Percentiles rank a stretch among this genome's conserved stretches.
Conservation (phyloP, 2,888 invertebrate species). For the Aproaerema taeniolella region DNA sequence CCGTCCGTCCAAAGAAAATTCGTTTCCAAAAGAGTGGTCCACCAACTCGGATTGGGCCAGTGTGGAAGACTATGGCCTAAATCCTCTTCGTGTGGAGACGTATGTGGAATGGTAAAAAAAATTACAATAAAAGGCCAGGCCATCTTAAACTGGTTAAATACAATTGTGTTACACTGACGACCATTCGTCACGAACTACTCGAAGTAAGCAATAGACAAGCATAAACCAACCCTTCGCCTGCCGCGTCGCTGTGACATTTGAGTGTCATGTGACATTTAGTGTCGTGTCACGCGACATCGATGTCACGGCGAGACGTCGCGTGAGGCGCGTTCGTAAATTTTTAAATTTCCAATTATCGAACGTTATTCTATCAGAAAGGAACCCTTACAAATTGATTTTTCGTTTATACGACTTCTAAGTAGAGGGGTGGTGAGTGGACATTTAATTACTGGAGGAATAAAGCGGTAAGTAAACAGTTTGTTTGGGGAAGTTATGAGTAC, state of each 20-base stretch:
- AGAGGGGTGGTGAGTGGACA: conserved; percentile 10
- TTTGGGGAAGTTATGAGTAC: too few relatives aligned
- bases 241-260: conserved; percentile 34
- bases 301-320: conserved; percentile 46
- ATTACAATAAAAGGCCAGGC: too few relatives aligned
- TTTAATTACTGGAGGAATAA: conserved; percentile 8
- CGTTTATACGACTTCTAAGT: conserved; percentile 16
- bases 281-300: conserved; percentile 41
- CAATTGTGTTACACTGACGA: too few relatives aligned
- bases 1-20: too few relatives aligned
- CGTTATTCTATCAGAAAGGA: conserved; percentile 12
- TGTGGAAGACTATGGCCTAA: too few relatives aligned
- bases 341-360: conserved; percentile 23
- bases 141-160: too few relatives aligned
- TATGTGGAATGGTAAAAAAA: too few relatives aligned
- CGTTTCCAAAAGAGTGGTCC: too few relatives aligned
- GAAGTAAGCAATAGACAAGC: not conserved
- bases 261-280: conserved; percentile 22
- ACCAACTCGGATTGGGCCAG: too few relatives aligned
- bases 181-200: too few relatives aligned
- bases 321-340: conserved; percentile 16
- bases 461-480: too few relatives aligned
- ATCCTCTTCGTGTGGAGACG: too few relatives aligned
- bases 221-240: not conserved
- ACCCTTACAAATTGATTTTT: conserved; percentile 16